phyloP scores from a whole-genome alignment of 2,113 vertebrate species.

The Peromyscus polionotus region DNA sequence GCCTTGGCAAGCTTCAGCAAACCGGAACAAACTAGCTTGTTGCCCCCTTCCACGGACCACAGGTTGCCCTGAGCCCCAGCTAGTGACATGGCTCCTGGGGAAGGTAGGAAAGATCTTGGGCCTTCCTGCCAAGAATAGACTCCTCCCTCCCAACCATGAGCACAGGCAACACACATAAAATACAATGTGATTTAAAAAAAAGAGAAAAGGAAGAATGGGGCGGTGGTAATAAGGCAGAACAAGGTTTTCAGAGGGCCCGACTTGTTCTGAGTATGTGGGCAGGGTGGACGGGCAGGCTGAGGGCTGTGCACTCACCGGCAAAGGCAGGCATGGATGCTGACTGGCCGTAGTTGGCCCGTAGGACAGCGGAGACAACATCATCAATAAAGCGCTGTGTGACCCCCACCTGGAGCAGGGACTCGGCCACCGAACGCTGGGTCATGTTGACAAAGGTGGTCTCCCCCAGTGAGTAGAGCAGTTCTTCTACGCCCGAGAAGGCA shows the following conservation, averaged over 20 bases:
- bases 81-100: constrained; percentile 95
- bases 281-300: not conserved
- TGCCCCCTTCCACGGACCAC: constrained; percentile 98
- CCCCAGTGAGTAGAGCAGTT: constrained; percentile 94
- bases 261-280: not conserved
- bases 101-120: not conserved
- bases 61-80: constrained; percentile 95
- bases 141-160: not conserved
- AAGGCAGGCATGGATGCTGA: constrained; percentile 96
- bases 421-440: constrained; percentile 94
- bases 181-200: not conserved
- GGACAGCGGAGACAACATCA: constrained; percentile 94
- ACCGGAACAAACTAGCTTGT: constrained; percentile 96
- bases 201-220: not conserved
- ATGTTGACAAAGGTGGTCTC: constrained; percentile 96
- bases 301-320: constrained; percentile 88
- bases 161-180: not conserved
- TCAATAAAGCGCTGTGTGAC: constrained; percentile 98
- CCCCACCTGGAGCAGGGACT: constrained; percentile 95
- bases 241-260: not conserved
- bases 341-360: constrained; percentile 96
- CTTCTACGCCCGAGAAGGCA: constrained; percentile 96
- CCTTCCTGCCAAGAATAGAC: not conserved
- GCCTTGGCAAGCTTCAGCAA: constrained; percentile 95
- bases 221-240: fast-evolving